Evolutionary conservation across 1,140 invertebrate species (phyloP), one percentile per base, ranked within the genome.

Genomic region (Matsumurasca onukii): DNA sequence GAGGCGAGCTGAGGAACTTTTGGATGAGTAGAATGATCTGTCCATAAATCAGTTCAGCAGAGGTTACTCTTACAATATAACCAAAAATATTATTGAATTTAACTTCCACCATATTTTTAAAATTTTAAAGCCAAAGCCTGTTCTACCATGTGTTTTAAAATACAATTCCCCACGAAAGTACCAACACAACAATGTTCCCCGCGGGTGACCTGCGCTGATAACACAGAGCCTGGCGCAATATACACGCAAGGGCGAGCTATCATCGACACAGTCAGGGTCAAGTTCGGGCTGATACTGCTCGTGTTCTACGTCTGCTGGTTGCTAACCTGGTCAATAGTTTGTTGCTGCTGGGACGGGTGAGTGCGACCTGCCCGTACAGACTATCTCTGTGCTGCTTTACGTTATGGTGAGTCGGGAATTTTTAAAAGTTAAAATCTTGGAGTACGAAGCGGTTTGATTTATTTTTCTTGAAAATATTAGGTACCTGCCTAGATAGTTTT

Each of bases 251-350:
- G 91, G 75, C 80, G 91, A 55, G 84, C 84, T 67, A 80, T 93
- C 24, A 82, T 92, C 5, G 86, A 90, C 73, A 82, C 85, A 0
- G 80, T 92, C 24, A 86, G 82, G 78, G 73, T 89, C 0, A 91
- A 91, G 79, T 93, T 93, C 79, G 85, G 85, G 15, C 78, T 89
- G 13, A 92, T 91, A 49, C 92, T 90, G 78, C 73, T 88, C 0
- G 89, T 88, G 1, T 93, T 92, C 78, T 92, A 91, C 75, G 70
- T 92, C 22, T 93, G 91, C 75, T 93, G 91, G 91, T 69, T 90
- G 48, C 91, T 13, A 93, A 93, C 80, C 76, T 93, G 20, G 80
- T 92, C 3, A 92, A 91, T 77, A 89, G 88, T 9, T 76, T 91
- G 57, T 75, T 93, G 13, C 74, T 93, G 3, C n/a, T 93, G 91